These are phyloP conservation scores for Ruditapes philippinarum DNA, from an alignment of 1,140 invertebrate species.

Conservation along the genomic window DNA sequence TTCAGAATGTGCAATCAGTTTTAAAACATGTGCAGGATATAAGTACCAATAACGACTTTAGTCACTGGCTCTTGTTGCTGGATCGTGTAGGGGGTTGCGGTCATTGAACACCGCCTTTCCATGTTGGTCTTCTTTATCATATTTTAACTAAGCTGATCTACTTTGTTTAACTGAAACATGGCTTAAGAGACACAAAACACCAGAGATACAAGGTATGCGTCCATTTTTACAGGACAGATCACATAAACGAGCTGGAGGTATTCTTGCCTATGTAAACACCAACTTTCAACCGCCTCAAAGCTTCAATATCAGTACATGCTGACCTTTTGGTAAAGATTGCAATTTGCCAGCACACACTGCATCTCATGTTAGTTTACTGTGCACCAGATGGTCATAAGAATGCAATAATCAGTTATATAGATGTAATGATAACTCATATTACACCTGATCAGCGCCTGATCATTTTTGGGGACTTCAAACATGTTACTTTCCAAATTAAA, in stretches of 20 bases:
- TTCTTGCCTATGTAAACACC: neutral
- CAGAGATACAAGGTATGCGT: neutral
- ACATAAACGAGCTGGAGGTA: conserved; percentile 25
- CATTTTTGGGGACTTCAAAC: conserved; percentile 8
- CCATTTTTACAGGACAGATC: neutral
- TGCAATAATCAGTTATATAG: neutral
- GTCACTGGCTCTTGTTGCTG: too few relatives aligned
- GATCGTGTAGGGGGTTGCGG: too few relatives aligned
- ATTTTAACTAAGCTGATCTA: too few relatives aligned
- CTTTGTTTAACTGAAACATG: conserved; percentile 42
- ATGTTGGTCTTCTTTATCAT: too few relatives aligned
- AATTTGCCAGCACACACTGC: too few relatives aligned
- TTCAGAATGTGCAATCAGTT: neutral
- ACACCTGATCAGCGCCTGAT: neutral
- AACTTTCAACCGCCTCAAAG: neutral
- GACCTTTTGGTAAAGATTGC: neutral
- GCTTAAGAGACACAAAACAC: neutral
- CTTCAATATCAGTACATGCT: neutral
- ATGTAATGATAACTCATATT: neutral
- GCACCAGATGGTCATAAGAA: neutral
- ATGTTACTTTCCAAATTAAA: conserved; percentile 1
- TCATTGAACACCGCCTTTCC: too few relatives aligned
- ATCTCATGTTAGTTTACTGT: neutral
- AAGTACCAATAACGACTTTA: neutral
- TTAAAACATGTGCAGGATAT: neutral